phyloP scores from a whole-genome alignment of 2,888 invertebrate species.

The Emmelina monodactyla region DNA sequence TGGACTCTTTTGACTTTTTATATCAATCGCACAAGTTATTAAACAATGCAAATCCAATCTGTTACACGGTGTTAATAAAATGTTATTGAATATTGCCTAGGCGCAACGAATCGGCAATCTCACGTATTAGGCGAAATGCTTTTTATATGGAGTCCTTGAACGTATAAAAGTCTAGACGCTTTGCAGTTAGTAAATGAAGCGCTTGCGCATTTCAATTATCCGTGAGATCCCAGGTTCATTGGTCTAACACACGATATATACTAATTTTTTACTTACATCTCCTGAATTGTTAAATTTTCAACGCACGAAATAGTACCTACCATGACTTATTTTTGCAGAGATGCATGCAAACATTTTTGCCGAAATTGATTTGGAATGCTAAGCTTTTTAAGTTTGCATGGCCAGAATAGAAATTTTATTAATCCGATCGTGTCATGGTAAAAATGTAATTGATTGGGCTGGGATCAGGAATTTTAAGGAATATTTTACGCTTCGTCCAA shows the following conservation, averaged over 20 bases:
- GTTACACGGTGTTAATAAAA: too few relatives aligned
- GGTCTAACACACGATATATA: constrained; percentile 23
- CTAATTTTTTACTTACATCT: neutral
- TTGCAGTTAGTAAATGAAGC: constrained; percentile 52
- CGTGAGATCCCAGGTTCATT: constrained; percentile 49
- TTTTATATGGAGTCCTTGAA: constrained; percentile 40
- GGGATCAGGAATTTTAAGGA: constrained; percentile 16
- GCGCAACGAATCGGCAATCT: constrained; percentile 36
- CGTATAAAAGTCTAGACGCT: constrained; percentile 51
- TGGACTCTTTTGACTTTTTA: too few relatives aligned
- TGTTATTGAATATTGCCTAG: constrained; percentile 23
- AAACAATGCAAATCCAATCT: too few relatives aligned
- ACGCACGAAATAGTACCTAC: constrained; percentile 36
- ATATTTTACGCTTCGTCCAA: constrained; percentile 18
- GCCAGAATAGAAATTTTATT: neutral
- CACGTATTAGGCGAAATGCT: constrained; percentile 23
- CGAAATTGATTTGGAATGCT: constrained; percentile 34
- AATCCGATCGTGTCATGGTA: constrained; percentile 5
- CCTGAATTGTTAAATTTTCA: constrained; percentile 35
- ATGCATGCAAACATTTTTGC: constrained; percentile 40
- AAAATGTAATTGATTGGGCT: constrained; percentile 25
- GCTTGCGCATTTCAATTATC: constrained; percentile 55
- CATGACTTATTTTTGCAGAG: constrained; percentile 45
- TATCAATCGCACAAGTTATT: too few relatives aligned
- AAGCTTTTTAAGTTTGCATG: constrained; percentile 22